Conservation (phyloP, 1,140 invertebrate species). For the Eumeta japonica region DNA sequence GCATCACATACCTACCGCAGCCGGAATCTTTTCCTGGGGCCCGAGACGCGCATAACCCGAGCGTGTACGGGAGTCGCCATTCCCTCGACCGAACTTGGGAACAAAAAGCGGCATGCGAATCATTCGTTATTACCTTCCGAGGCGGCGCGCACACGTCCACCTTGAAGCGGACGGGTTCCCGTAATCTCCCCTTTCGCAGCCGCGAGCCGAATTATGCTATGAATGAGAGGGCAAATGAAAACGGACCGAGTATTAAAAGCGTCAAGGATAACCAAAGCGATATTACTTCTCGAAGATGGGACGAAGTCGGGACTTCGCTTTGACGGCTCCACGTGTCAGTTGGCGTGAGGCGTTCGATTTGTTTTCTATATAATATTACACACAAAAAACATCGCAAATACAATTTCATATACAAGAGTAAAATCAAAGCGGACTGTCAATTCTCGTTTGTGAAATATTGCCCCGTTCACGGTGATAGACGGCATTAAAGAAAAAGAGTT, state of each 20-base stretch:
- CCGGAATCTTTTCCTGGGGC: no score
- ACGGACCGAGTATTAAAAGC: background rate
- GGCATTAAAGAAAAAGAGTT: no score
- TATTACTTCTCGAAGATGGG: background rate
- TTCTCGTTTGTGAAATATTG: no score
- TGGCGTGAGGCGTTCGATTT: background rate
- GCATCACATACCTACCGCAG: no score
- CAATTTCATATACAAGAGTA: no score
- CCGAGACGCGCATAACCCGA: no score
- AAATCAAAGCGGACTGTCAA: no score
- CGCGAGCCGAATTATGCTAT: background rate
- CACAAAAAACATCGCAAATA: no score
- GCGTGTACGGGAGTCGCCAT: no score
- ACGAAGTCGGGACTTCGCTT: background rate
- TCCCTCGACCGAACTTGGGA: no score
- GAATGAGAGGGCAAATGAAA: background rate
- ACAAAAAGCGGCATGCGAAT: conserved; percentile 46
- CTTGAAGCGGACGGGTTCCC: conserved; percentile 37
- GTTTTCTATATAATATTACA: background rate
- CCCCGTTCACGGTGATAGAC: no score
- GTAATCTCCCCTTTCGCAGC: conserved; percentile 23
- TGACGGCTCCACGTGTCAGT: no score
- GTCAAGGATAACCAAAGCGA: background rate
- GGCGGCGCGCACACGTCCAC: conserved; percentile 24
- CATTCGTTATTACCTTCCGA: conserved; percentile 37